These are phyloP conservation scores for Drosophila equinoxialis DNA, from an alignment of 1,140 invertebrate species.

Conservation along the genomic window DNA sequence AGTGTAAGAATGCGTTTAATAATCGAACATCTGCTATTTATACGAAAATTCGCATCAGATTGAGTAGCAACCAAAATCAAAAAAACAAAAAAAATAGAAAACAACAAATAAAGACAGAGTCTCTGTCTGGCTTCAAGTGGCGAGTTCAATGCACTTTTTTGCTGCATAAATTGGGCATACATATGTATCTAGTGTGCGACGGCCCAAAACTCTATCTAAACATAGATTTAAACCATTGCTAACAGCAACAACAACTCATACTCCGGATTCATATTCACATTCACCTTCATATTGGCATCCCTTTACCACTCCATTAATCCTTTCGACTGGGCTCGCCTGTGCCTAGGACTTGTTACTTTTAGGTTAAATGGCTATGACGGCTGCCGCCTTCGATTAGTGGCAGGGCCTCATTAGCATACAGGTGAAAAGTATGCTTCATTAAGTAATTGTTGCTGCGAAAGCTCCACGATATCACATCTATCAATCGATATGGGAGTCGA, in stretches of 20 bases:
- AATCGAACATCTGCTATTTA: constrained; percentile 50
- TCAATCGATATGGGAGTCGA: constrained; percentile 17
- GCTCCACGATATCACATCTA: constrained; percentile 3
- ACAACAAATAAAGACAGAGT: neutral
- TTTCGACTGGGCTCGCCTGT: too few relatives aligned
- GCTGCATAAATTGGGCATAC: constrained; percentile 6
- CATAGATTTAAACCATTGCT: neutral
- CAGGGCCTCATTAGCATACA: constrained; percentile 69
- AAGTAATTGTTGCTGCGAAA: constrained; percentile 9
- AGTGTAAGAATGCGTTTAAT: constrained; percentile 19
- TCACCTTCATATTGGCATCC: too few relatives aligned
- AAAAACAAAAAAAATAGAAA: neutral
- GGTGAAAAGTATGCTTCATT: constrained; percentile 75
- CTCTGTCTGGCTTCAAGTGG: neutral
- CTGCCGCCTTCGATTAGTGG: constrained; percentile 65
- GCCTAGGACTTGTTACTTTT: constrained; percentile 43
- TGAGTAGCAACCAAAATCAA: neutral
- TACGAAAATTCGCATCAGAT: constrained; percentile 18
- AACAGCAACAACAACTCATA: constrained; percentile 3
- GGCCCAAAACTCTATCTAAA: neutral
- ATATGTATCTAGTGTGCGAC: too few relatives aligned
- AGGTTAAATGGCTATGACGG: constrained; percentile 64
- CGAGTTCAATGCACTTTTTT: constrained; percentile 9
- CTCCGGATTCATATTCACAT: too few relatives aligned
- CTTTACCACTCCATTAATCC: neutral